Evolutionary conservation across 2,888 invertebrate genomes (phyloP).

Genomic region (Drosophila anomelani): DNA sequence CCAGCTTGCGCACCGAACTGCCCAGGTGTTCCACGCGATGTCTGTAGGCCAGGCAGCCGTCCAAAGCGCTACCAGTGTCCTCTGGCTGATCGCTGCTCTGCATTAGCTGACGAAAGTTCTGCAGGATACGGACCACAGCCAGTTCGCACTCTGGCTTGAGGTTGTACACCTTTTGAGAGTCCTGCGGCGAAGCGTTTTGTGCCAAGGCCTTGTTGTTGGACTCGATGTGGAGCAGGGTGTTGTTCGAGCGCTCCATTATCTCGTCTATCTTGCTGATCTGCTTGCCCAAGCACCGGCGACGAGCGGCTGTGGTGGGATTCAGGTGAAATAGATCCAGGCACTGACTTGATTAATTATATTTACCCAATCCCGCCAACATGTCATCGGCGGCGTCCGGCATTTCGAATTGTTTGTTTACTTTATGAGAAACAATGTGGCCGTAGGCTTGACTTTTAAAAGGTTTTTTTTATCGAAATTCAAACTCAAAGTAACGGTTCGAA

Average conservation of each 20-base stretch:
- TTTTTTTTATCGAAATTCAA: not conserved
- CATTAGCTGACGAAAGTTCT: constrained; percentile 65
- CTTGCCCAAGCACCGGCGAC: constrained; percentile 55
- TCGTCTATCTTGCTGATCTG: constrained; percentile 73
- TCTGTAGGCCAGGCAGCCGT: constrained; percentile 47
- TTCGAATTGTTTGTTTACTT: constrained; percentile 13
- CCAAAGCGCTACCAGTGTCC: constrained; percentile 28
- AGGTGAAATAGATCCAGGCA: not conserved
- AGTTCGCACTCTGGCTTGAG: constrained; percentile 66
- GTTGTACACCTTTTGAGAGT: constrained; percentile 48
- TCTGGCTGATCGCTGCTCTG: constrained; percentile 25
- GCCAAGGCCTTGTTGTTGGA: constrained; percentile 50
- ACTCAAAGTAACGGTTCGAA: not conserved
- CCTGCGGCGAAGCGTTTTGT: not conserved
- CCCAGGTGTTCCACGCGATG: constrained; percentile 74
- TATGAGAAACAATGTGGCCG: constrained; percentile 3
- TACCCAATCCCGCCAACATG: constrained; percentile 74
- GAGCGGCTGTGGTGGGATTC: constrained; percentile 43
- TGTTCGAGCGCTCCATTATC: constrained; percentile 81
- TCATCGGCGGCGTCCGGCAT: constrained; percentile 44
- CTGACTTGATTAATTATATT: constrained; percentile 11
- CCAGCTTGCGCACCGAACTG: constrained; percentile 77
- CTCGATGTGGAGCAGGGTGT: constrained; percentile 79
- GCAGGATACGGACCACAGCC: constrained; percentile 67
- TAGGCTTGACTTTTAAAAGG: not conserved